phyloP scores from a whole-genome alignment of 1,140 invertebrate species.

The Steinernema feltiae region DNA sequence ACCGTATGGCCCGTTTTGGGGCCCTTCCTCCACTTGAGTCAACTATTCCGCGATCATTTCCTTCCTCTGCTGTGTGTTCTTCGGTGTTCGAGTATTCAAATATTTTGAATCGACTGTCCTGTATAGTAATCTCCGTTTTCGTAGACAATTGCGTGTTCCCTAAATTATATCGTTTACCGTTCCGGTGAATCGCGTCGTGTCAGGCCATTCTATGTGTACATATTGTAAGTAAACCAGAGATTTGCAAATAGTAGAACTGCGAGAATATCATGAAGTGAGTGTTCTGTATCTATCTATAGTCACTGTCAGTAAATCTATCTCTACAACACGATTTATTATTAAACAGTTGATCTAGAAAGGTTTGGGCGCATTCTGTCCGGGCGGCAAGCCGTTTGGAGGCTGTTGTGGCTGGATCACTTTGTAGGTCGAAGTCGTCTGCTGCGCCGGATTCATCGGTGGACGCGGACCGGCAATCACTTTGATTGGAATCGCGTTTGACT shows the following conservation, averaged over 20 bases:
- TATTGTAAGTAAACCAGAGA: not conserved
- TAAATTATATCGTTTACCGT: too few species aligned
- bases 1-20: conserved; percentile 8
- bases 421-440: too few species aligned
- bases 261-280: not conserved
- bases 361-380: too few species aligned
- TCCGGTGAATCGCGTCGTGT: too few species aligned
- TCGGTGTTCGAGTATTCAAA: not conserved
- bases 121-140: not conserved
- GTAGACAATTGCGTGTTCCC: too few species aligned
- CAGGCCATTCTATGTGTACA: not conserved
- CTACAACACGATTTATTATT: too few species aligned
- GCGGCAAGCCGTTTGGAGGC: too few species aligned
- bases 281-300: not conserved
- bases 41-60: not conserved
- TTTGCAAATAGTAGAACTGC: not conserved
- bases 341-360: too few species aligned
- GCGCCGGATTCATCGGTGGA: too few species aligned
- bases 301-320: not conserved
- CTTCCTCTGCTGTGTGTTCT: conserved; percentile 11
- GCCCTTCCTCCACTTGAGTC: not conserved
- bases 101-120: not conserved
- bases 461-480: too few species aligned
- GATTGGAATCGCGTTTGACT: too few species aligned
- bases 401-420: too few species aligned